phyloP scores from a whole-genome alignment of 2,888 invertebrate genomes.

The Ichneumoninae sp. region DNA sequence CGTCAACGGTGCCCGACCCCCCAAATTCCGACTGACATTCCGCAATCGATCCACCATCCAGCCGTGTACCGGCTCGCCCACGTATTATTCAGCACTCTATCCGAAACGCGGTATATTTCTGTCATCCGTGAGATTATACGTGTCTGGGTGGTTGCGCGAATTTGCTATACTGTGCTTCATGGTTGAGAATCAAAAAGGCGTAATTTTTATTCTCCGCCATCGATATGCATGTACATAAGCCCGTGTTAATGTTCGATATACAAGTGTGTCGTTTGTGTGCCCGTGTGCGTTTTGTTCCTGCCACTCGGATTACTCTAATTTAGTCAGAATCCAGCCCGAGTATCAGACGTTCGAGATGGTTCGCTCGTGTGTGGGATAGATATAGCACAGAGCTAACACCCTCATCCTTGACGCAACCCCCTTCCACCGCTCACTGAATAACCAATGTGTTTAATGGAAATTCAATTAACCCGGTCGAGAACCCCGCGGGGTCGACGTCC shows the following conservation, averaged over 20 bases:
- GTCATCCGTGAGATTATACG: conserved; percentile 50
- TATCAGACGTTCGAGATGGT: conserved; percentile 61
- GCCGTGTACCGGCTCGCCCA: conserved; percentile 33
- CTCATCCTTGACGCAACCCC: conserved; percentile 56
- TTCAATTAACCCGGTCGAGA: conserved; percentile 67
- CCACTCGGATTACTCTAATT: conserved; percentile 66
- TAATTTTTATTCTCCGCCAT: neutral
- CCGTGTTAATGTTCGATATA: conserved; percentile 42
- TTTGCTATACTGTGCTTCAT: too few relatives aligned
- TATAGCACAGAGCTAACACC: conserved; percentile 43
- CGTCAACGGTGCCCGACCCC: neutral
- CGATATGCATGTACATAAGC: conserved; percentile 30
- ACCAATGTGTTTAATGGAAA: conserved; percentile 67
- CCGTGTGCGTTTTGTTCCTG: conserved; percentile 44
- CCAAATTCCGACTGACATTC: conserved; percentile 69
- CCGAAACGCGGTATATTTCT: conserved; percentile 47
- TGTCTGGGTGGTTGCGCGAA: neutral
- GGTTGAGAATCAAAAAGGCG: neutral
- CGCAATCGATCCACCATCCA: conserved; percentile 63
- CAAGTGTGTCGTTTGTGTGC: conserved; percentile 17
- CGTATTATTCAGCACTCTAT: conserved; percentile 65
- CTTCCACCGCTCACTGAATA: conserved; percentile 60
- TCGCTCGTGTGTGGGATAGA: conserved; percentile 26
- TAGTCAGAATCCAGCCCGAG: conserved; percentile 66
- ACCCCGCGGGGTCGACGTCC: conserved; percentile 65